These are phyloP conservation scores for Bombus confusus DNA, from an alignment of 1,140 invertebrate species.

Conservation along the genomic window DNA sequence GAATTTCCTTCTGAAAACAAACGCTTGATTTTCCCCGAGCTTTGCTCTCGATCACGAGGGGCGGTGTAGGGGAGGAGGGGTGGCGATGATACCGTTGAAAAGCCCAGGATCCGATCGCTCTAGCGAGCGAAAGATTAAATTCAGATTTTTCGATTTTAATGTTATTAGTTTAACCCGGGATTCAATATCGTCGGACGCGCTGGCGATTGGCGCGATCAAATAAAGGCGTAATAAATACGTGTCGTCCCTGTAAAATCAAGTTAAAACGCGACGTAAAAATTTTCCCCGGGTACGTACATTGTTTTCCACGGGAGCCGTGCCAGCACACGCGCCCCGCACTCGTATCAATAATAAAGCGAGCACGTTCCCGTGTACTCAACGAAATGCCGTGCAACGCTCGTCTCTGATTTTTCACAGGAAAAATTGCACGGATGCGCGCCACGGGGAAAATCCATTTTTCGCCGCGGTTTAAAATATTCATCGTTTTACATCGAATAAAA, in stretches of 20 bases:
- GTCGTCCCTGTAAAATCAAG: conserved; percentile 38
- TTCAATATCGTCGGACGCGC: conserved; percentile 7
- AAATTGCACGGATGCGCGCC: conserved; percentile 5
- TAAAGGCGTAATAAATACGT: conserved; percentile 51
- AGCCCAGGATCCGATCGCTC: neutral
- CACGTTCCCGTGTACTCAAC: conserved; percentile 10
- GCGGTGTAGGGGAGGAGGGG: accelerated
- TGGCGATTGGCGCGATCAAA: conserved; percentile 45
- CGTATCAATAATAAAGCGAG: conserved; percentile 47
- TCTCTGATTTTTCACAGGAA: conserved; percentile 19
- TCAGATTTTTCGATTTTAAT: conserved; percentile 42
- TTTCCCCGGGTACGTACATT: conserved; percentile 1
- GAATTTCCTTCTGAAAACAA: neutral
- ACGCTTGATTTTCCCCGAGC: neutral
- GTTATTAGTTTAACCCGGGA: conserved; percentile 13
- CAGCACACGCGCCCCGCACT: neutral
- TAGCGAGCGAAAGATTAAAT: conserved; percentile 10
- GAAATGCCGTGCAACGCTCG: neutral
- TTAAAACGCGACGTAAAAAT: conserved; percentile 35
- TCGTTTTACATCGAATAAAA: conserved; percentile 45
- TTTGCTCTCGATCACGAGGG: neutral
- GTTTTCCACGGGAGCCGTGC: conserved; percentile 10
- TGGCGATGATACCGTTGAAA: neutral
- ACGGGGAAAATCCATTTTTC: conserved; percentile 30
- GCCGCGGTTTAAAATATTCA: conserved; percentile 54